Conservation (phyloP, 2,888 invertebrate genomes). For the Resseliella maxima region DNA sequence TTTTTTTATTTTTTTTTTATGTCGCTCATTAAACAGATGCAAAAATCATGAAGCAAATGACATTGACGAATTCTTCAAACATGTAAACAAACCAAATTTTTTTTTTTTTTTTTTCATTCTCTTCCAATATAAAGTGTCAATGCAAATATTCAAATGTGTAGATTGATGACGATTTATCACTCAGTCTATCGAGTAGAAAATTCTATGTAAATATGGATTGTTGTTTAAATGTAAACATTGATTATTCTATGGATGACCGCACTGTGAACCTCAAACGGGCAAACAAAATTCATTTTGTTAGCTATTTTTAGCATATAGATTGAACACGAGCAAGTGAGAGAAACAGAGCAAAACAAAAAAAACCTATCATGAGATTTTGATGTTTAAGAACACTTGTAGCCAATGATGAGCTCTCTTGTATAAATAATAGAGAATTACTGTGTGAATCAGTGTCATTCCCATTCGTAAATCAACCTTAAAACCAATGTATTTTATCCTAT, state of each 20-base stretch:
- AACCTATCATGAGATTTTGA: neutral
- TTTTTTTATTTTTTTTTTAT: neutral
- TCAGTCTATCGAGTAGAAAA: constrained; percentile 14
- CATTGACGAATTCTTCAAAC: neutral
- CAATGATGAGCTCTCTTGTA: neutral
- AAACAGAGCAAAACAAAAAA: neutral
- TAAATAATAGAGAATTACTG: neutral
- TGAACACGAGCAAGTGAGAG: too few relatives aligned
- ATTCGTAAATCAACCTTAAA: neutral
- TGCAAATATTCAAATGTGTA: neutral
- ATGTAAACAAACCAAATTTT: too few relatives aligned
- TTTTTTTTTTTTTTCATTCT: too few relatives aligned
- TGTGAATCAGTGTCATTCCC: neutral
- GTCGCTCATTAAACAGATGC: neutral
- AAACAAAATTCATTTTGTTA: neutral
- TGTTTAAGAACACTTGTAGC: neutral
- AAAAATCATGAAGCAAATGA: neutral
- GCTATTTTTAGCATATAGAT: neutral
- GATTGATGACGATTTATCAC: neutral
- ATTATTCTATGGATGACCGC: neutral
- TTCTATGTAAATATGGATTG: neutral
- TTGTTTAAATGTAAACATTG: neutral
- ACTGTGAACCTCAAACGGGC: neutral
- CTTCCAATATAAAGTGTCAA: neutral
- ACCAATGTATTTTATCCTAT: neutral